A percentile compares a stretch with the other conserved stretches of the same genome.
These are phyloP conservation scores for Ptychobarbus kaznakovi DNA, from an alignment of 2,797 vertebrate genomes.

Conservation along the genomic window DNA sequence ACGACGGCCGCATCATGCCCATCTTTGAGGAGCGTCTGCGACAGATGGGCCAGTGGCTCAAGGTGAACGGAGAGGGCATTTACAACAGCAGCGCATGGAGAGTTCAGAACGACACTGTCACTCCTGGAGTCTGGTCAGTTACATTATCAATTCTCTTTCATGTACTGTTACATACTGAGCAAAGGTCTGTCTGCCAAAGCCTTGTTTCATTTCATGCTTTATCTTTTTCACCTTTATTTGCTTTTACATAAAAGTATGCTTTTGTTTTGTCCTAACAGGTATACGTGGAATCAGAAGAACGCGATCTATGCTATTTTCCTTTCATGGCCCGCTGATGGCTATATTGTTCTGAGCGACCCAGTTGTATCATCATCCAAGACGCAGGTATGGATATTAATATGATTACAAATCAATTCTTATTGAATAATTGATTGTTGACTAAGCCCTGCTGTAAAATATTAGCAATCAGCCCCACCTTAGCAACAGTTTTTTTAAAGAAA, in stretches of 20 bases:
- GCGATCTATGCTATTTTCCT: conserved; percentile 85
- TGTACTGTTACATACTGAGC: neutral
- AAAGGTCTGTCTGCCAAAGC: neutral
- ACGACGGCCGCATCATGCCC: conserved; percentile 86
- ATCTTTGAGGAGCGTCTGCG: conserved; percentile 92
- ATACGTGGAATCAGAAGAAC: conserved; percentile 82
- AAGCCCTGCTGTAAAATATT: neutral
- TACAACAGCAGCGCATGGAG: conserved; percentile 88
- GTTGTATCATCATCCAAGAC: conserved; percentile 60
- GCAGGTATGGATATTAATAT: conserved; percentile 49
- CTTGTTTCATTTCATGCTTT: neutral
- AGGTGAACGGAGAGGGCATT: conserved; percentile 90
- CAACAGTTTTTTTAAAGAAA: neutral
- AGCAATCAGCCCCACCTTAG: neutral
- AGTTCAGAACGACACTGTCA: conserved; percentile 85
- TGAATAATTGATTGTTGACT: neutral
- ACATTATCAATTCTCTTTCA: neutral
- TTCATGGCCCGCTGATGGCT: conserved; percentile 83
- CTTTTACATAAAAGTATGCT: neutral
- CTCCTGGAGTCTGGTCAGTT: conserved; percentile 85
- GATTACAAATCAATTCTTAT: neutral
- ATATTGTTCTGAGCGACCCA: conserved; percentile 82
- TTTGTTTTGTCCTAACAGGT: conserved; percentile 77
- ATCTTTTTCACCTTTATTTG: neutral
- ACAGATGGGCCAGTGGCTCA: conserved; percentile 92